Base-by-base conservation (phyloP, 2,888 invertebrate species). In the Melanostoma mellinum region DNA sequence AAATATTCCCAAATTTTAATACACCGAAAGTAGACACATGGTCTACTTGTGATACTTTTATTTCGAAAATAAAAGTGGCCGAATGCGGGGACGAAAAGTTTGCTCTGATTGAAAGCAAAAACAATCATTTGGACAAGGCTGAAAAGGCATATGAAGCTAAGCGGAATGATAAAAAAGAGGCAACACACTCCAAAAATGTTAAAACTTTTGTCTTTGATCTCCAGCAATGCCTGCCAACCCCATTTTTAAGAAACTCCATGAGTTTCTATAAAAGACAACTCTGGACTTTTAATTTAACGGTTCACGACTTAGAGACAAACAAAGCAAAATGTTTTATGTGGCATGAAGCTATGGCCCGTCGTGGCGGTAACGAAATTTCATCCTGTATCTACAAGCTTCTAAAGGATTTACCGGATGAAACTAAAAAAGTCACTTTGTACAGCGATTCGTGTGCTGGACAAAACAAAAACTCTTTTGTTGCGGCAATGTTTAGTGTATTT, bases 1-100 rank as follows among this genome's bases (percentile, higher is more conserved):
- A 53, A 67, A n/a, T n/a, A n/a, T 8, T 52, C 50, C 35, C 42
- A 20, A 52, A 67, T 40, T 67, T 67, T n/a, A 53, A 67, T 35
- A 32, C 50, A 38, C 63, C 63, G 5, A 63, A 63, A 50, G 50
- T 52, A 32, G 52, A 65, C 10, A 65, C 65, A 6, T 48, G 42
- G 53, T 52, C 52, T 33, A 53, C 65, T 6, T 67, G n/a, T 20
- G 65, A 67, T 35, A 44, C 65, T 2, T 65, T 9, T 65, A 40
- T 65, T 33, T 65, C 52, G 33, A 60, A 48, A 20, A 67, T 67
- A 10, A 42, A 67, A 32, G 5, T 53, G 5, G 44, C 53, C 5
- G 42, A 67, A 67, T 42, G 6, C 44, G 33, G 44, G 6, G 35
- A 55, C 35, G 53, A 53, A 55, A 53, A 53, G 30, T 3, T 4